These are phyloP conservation scores for Cossypha heuglini DNA, from an alignment of 2,797 vertebrate genomes.

Conservation along the genomic window DNA sequence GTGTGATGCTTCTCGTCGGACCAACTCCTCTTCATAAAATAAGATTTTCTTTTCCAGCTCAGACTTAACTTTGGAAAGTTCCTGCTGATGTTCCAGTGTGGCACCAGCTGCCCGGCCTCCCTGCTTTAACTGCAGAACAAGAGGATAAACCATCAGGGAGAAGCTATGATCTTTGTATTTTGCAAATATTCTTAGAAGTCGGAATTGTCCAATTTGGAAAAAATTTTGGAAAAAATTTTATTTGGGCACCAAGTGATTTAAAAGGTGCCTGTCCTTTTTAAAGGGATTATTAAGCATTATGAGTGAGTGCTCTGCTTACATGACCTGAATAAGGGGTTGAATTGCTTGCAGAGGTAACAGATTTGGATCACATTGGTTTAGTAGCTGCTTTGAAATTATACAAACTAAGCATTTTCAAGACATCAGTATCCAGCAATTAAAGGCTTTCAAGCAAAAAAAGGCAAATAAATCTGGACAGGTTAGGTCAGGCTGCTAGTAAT, in stretches of 20 bases:
- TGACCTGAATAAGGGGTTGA: not conserved
- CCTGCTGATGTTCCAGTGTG: slow-evolving; percentile 86
- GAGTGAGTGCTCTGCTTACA: not conserved
- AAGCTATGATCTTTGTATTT: not conserved
- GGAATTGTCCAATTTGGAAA: not conserved
- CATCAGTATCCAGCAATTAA: not conserved
- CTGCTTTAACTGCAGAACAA: slow-evolving; percentile 81
- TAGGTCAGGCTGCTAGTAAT: not conserved
- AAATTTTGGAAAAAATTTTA: not conserved
- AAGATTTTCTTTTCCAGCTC: slow-evolving; percentile 93
- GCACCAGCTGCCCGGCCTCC: slow-evolving; percentile 78
- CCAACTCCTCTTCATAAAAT: slow-evolving; percentile 92
- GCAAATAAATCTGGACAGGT: not conserved
- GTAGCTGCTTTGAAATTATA: not conserved
- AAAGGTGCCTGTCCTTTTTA: not conserved
- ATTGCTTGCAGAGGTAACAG: not conserved
- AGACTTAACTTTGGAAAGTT: slow-evolving; percentile 87
- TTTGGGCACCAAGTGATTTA: not conserved
- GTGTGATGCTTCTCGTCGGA: slow-evolving; percentile 87
- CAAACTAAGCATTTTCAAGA: not conserved
- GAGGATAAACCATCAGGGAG: not conserved
- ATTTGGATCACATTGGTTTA: not conserved
- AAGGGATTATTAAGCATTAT: not conserved
- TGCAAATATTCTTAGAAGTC: not conserved
- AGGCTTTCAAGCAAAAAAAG: not conserved